phyloP scores from a whole-genome alignment of 2,888 invertebrate species.

The Drosophila peninsularis region DNA sequence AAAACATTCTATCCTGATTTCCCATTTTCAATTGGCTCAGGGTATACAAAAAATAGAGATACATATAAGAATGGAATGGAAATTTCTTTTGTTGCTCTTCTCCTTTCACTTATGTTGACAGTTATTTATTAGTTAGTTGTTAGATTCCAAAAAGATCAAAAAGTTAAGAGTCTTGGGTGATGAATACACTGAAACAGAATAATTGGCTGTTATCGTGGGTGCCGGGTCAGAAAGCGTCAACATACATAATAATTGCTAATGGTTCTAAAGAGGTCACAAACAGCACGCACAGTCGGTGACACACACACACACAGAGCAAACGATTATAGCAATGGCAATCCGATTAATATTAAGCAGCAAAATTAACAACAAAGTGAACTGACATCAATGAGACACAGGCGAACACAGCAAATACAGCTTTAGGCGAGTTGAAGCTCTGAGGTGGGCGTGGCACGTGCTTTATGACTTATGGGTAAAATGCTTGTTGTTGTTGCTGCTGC shows the following conservation, averaged over 20 bases:
- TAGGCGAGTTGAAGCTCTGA: conserved; percentile 1
- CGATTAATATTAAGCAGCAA: conserved; percentile 56
- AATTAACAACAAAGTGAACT: conserved; percentile 34
- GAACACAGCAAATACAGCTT: conserved; percentile 14
- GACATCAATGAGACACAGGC: conserved; percentile 20
- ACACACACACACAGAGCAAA: conserved; percentile 6
- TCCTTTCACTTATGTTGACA: not conserved
- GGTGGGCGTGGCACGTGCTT: conserved; percentile 20
- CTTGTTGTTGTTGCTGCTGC: conserved; percentile 9
- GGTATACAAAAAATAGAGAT: too few species aligned
- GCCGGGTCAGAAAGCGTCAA: conserved; percentile 17
- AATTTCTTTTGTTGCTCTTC: too few species aligned
- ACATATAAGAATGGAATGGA: not conserved
- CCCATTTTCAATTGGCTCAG: too few species aligned
- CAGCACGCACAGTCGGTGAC: conserved; percentile 17
- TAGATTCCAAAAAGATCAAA: not conserved
- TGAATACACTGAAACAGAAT: conserved; percentile 1
- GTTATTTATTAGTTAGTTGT: not conserved
- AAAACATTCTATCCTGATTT: too few species aligned
- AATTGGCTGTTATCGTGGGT: conserved; percentile 7
- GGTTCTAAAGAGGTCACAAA: conserved; percentile 37
- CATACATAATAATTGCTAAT: conserved; percentile 45
- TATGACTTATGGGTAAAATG: conserved; percentile 30
- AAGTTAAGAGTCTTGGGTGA: not conserved
- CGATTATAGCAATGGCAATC: conserved; percentile 57